Base-by-base conservation (phyloP, 2,888 invertebrate species). In the Athalia rosae region DNA sequence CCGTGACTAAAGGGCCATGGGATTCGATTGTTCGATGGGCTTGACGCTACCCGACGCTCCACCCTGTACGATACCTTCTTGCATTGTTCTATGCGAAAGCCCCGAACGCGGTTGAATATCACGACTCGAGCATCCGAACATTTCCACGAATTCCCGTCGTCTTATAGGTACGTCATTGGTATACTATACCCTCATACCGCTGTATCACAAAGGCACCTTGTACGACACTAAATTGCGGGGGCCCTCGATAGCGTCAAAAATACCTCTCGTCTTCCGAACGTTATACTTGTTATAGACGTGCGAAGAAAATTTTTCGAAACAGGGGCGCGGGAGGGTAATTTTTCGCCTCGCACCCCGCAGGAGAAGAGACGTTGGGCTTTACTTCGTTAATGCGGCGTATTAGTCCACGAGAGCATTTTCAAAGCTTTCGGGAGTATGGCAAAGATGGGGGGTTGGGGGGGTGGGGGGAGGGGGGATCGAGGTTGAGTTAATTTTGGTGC, bases 401-500 rank as follows among this genome's bases (percentile, higher is more conserved):
- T 67, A 67, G 67, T 50, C 48, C 48, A 50, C 50, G 50, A n/a
- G 50, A 67, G 50, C 43, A 47, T 28, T 71, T 66, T 43, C n/a
- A n/a, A 47, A 28, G 28, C 28, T 28, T 28, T 28, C 28, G 28
- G 28, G n/a, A 28, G 28, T 28, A 28, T 28, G 28, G 28, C 0
- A 28, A 28, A 28, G 28, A 28, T 28, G 28, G 2, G 28, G 28
- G 61, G n/a, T n/a, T n/a, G n/a, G 15, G 61, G 3, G 61, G 3
- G 6, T 13, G 13, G 69, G 50, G 43, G 48, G 58, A 58, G n/a
- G n/a, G n/a, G n/a, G n/a, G n/a, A n/a, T n/a, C n/a, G n/a, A n/a
- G n/a, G n/a, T n/a, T n/a, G n/a, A 76, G 78, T 81, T 81, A 81
- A 81, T 81, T 81, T 78, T 79, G 81, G 56, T 77, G 78, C 79